Evolutionary conservation across 1,140 invertebrate species (phyloP).

Genomic region (Drosophila pachea): DNA sequence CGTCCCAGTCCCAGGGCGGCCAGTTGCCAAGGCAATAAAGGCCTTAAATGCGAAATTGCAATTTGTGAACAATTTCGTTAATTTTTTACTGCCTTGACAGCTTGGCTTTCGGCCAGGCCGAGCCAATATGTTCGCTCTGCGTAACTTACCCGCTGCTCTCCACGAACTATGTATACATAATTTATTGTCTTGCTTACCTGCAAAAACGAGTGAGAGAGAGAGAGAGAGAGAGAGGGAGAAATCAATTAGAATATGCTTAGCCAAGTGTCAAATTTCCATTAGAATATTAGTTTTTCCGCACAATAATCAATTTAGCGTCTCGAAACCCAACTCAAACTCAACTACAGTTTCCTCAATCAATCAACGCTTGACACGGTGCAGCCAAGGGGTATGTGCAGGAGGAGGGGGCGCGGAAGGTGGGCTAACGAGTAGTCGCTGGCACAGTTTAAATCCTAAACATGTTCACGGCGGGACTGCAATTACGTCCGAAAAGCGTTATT

Average conservation of each 20-base stretch:
- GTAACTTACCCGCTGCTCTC: too few relatives aligned
- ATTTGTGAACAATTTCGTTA: background rate
- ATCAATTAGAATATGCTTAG: constrained; percentile 22
- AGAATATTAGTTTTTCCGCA: constrained; percentile 21
- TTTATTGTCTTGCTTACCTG: constrained; percentile 26
- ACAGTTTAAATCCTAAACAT: constrained; percentile 53
- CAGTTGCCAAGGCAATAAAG: constrained; percentile 13
- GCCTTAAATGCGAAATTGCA: background rate
- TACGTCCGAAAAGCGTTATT: constrained; percentile 59
- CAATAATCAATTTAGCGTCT: background rate
- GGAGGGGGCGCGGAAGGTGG: constrained; percentile 1
- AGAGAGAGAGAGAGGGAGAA: constrained; percentile 7
- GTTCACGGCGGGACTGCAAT: constrained; percentile 49
- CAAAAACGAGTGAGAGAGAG: constrained; percentile 6
- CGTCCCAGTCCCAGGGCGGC: background rate
- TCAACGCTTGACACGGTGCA: constrained; percentile 28
- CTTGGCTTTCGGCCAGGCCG: too few relatives aligned
- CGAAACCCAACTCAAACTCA: constrained; percentile 3
- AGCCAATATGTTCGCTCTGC: too few relatives aligned
- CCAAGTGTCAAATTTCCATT: constrained; percentile 12
- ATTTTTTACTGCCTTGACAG: background rate
- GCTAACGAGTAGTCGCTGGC: constrained; percentile 31
- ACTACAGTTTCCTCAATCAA: constrained; percentile 34
- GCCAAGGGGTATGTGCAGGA: background rate
- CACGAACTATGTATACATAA: too few relatives aligned